A percentile compares a stretch with the other conserved stretches of the same genome.
phyloP scores from a whole-genome alignment of 2,797 vertebrate genomes.

The Poecilia gillii region DNA sequence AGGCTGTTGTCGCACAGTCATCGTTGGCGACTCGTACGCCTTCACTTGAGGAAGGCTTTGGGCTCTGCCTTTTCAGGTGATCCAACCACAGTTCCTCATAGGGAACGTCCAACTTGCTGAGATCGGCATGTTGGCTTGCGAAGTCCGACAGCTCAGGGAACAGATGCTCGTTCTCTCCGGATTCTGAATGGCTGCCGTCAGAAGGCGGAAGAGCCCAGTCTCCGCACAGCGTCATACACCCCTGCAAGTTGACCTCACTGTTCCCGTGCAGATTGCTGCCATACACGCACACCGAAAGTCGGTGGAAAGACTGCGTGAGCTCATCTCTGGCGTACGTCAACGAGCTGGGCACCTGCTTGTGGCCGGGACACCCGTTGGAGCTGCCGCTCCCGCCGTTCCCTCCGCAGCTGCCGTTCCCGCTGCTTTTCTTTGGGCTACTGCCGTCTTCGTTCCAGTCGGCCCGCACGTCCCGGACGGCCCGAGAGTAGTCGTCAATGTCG shows the following conservation, averaged over 20 bases:
- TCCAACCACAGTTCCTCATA: constrained; percentile 98
- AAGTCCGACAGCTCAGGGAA: constrained; percentile 87
- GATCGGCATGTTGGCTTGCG: constrained; percentile 67
- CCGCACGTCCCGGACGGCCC: constrained; percentile 93
- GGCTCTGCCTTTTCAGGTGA: constrained; percentile 79
- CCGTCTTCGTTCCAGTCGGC: constrained; percentile 93
- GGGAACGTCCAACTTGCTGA: constrained; percentile 86
- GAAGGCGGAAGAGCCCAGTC: constrained; percentile 90
- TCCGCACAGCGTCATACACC: constrained; percentile 89
- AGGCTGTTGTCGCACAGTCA: constrained; percentile 75
- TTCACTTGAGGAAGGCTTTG: constrained; percentile 78
- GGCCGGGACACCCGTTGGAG: constrained; percentile 85
- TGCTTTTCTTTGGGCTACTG: constrained; percentile 91
- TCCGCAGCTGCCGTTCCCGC: constrained; percentile 59
- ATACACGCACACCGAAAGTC: constrained; percentile 96
- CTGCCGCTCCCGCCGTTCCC: constrained; percentile 69
- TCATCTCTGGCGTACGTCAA: constrained; percentile 94
- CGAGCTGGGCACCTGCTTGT: constrained; percentile 90
- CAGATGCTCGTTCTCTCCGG: constrained; percentile 87
- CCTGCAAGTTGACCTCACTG: constrained; percentile 96
- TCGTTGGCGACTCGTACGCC: constrained; percentile 76
- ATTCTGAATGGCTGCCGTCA: constrained; percentile 85
- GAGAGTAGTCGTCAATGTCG: constrained; percentile 96
- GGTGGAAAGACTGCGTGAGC: constrained; percentile 96
- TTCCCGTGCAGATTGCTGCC: constrained; percentile 96